Evolutionary conservation across 2,113 vertebrate genomes (phyloP).

Genomic region (Malurus melanocephalus): DNA sequence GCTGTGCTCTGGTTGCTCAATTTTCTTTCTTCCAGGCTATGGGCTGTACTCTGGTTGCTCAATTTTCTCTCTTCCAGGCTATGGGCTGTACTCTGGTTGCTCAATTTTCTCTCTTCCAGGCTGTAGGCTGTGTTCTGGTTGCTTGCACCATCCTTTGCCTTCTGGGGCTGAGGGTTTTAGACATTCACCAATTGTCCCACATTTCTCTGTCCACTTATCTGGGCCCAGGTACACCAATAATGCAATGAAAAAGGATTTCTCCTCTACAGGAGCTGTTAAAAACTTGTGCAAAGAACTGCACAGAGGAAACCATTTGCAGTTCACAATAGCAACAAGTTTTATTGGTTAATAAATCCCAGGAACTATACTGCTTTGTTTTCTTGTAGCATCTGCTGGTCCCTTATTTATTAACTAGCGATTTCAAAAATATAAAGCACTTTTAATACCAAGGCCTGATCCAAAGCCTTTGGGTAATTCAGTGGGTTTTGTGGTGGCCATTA

Average conservation of each 20-base stretch:
- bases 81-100: background rate
- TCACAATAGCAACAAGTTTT: conserved; percentile 51
- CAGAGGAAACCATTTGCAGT: conserved; percentile 49
- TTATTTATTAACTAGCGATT: conserved; percentile 49
- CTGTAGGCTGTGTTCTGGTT: conserved; percentile 38
- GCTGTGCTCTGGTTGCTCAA: background rate
- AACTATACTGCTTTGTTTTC: conserved; percentile 50
- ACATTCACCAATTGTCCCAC: background rate
- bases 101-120: conserved; percentile 21
- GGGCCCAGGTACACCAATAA: conserved; percentile 31
- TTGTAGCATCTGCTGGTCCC: conserved; percentile 1
- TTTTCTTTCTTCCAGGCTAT: conserved; percentile 23
- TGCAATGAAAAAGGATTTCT: conserved; percentile 39
- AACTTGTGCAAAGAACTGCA: conserved; percentile 40
- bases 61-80: too few species aligned
- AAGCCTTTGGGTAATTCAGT: background rate
- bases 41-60: conserved; percentile 35
- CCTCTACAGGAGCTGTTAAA: conserved; percentile 37
- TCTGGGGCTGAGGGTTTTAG: conserved; percentile 3
- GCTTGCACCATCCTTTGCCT: background rate
- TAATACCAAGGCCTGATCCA: background rate
- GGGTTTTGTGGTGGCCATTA: background rate
- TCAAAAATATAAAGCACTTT: conserved; percentile 53
- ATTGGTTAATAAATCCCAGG: conserved; percentile 57
- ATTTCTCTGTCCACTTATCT: conserved; percentile 57